A percentile compares a stretch with the other conserved stretches of the same genome.
These are phyloP conservation scores for Carollia perspicillata DNA, from an alignment of 2,113 vertebrate genomes.

Conservation along the genomic window DNA sequence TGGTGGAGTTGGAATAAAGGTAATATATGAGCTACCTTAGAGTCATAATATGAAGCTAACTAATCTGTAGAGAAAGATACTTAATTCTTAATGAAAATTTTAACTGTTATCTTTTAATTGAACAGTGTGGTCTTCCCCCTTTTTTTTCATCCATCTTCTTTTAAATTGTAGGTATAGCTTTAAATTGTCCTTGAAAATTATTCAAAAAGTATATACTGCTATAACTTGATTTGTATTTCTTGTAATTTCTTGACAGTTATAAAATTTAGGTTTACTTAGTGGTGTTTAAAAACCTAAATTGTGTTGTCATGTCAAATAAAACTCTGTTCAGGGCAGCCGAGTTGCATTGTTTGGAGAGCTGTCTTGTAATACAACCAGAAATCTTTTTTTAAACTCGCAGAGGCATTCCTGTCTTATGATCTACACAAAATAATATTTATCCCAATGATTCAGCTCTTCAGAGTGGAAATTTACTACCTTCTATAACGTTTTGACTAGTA, in stretches of 20 bases:
- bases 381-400: conserved; percentile 29
- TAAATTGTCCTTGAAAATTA: not conserved
- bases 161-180: not conserved
- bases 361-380: not conserved
- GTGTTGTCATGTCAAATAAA: not conserved
- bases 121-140: not conserved
- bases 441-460: not conserved
- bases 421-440: not conserved
- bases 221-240: not conserved
- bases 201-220: not conserved
- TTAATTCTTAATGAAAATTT: not conserved
- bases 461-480: not conserved
- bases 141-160: not conserved
- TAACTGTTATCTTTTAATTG: not conserved
- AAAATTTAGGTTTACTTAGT: not conserved
- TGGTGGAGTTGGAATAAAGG: conserved; percentile 87
- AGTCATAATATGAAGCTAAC: not conserved
- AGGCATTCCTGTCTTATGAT: not conserved
- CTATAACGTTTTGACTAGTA: not conserved
- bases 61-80: not conserved
- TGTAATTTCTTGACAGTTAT: not conserved
- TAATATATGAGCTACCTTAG: conserved; percentile 58
- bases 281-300: not conserved
- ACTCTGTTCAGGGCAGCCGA: not conserved
- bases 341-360: not conserved